phyloP scores from a whole-genome alignment of 2,888 invertebrate species.

The Lepeophtheirus nordmannii region DNA sequence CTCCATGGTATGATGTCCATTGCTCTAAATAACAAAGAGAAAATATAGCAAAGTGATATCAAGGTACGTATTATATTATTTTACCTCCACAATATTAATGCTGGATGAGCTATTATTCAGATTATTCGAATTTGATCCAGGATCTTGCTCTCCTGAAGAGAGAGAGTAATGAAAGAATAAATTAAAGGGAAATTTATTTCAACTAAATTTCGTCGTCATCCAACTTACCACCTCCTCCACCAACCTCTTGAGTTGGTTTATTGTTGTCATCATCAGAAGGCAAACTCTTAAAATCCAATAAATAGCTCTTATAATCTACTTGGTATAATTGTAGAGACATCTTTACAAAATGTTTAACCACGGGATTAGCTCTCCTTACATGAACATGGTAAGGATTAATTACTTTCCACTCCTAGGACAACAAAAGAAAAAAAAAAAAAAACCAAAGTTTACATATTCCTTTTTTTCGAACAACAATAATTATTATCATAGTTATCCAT shows the following conservation, averaged over 20 bases:
- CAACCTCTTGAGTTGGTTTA: background rate
- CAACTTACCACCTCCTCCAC: background rate
- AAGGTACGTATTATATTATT: background rate
- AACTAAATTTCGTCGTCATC: too few relatives aligned
- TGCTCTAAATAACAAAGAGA: background rate
- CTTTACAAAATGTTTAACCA: slow-evolving; percentile 71
- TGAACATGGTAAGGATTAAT: slow-evolving; percentile 90
- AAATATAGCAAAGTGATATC: background rate
- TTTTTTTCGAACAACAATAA: background rate
- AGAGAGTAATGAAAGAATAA: too few relatives aligned
- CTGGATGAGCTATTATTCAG: background rate
- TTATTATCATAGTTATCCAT: background rate
- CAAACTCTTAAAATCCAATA: slow-evolving; percentile 89
- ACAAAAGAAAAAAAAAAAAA: background rate
- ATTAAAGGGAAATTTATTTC: too few relatives aligned
- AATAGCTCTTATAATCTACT: slow-evolving; percentile 93
- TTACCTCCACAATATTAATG: background rate
- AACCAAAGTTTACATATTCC: background rate
- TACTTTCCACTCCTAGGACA: slow-evolving; percentile 81
- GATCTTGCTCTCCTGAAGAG: too few relatives aligned
- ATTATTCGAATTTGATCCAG: background rate
- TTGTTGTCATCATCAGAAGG: slow-evolving; percentile 36
- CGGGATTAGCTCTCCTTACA: slow-evolving; percentile 72
- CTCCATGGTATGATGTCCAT: slow-evolving; percentile 94
- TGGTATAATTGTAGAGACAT: slow-evolving; percentile 91